Conservation (phyloP, 2,888 invertebrate species). For the Ctenicera cuprea region DNA sequence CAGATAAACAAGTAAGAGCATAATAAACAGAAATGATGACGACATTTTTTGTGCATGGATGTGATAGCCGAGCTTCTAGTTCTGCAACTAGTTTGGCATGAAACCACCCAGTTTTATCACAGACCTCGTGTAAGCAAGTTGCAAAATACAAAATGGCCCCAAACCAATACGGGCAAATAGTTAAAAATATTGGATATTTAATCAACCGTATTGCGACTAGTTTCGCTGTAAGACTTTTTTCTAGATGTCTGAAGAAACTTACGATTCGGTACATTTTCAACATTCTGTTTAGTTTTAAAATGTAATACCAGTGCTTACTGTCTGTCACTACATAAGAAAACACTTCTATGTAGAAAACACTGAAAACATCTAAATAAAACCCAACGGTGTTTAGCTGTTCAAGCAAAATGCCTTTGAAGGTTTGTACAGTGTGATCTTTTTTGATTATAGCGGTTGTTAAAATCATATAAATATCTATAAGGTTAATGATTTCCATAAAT, state of each 20-base stretch:
- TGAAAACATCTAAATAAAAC: conserved; percentile 74
- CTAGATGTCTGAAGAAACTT: conserved; percentile 72
- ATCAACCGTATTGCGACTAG: conserved; percentile 65
- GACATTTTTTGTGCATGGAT: conserved; percentile 61
- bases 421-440: conserved; percentile 67
- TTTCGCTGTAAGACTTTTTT: conserved; percentile 67
- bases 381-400: conserved; percentile 73
- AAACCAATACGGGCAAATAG: conserved; percentile 74
- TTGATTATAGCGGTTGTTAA: conserved; percentile 73
- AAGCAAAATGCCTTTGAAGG: conserved; percentile 70
- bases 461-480: conserved; percentile 72
- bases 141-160: conserved; percentile 75
- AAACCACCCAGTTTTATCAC: conserved; percentile 75
- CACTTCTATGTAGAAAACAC: conserved; percentile 74
- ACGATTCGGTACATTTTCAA: conserved; percentile 74
- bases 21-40: conserved; percentile 73
- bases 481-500: conserved; percentile 70
- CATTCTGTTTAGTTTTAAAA: conserved; percentile 75
- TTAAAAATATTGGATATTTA: conserved; percentile 73
- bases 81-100: conserved; percentile 51
- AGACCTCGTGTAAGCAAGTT: conserved; percentile 74
- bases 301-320: conserved; percentile 72
- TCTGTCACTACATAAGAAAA: conserved; percentile 66
- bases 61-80: conserved; percentile 40
- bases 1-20: conserved; percentile 71